Evolutionary conservation across 2,113 vertebrate species (phyloP), one percentile per base, ranked within the genome.

Genomic region (Pollachius pollachius): DNA sequence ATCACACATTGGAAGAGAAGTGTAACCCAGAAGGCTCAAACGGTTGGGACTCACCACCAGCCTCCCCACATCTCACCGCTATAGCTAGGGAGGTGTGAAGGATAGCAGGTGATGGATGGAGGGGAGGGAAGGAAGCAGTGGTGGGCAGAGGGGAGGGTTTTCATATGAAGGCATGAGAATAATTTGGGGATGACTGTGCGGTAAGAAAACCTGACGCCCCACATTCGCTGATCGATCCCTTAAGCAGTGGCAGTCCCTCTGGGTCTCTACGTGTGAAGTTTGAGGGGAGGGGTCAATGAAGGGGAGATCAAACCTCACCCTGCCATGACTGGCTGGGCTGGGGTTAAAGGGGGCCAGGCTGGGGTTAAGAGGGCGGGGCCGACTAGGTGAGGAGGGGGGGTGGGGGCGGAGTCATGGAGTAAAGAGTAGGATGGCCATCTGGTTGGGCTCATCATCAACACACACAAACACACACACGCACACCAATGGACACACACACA

Each of bases 341-440:
- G 78, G 77, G 85, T 87, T 68, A 72, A 48, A 48, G 78, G 77
- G 83, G 86, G 85, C 73, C 1, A 80, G 81, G 6, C 76, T 79
- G 83, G 79, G 87, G 85, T 83, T 74, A 70, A 69, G 77, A 78
- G 85, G 83, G 82, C 69, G 72, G 64, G 76, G 72, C 15, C n/a
- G 0, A 57, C 5, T 3, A n/a, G 54, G 54, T 57, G 74, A 76
- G 71, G 69, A 64, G 70, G 67, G 79, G 65, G 37, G 69, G 68
- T 75, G 62, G 34, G 17, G 16, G 74, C 65, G 68, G 73, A 66
- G 78, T 65, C 70, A 66, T 68, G 75, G 65, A 34, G 70, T 79
- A n/a, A 71, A 30, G 34, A 79, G 81, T 76, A 84, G 78, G 81
- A 79, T 80, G 84, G 83, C 88, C 88, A 91, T 91, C 90, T 91